Evolutionary conservation across 2,797 vertebrate species (phyloP).

Genomic region (Anabas testudineus): DNA sequence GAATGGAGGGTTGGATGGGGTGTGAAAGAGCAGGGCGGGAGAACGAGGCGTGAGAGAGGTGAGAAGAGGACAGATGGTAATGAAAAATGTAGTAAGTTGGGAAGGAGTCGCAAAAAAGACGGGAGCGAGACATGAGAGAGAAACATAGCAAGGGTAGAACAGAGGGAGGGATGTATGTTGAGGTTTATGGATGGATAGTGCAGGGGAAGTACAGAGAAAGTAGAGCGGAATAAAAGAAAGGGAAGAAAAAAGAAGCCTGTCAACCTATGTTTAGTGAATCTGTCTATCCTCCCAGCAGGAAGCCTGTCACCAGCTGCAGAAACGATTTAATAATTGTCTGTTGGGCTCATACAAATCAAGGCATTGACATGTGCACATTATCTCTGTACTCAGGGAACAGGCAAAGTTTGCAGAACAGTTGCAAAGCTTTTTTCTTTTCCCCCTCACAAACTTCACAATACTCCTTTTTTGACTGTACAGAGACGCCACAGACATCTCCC

Average conservation of each 20-base stretch:
- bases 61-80: conserved; percentile 69
- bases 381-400: conserved; percentile 64
- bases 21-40: conserved; percentile 30
- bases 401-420: conserved; percentile 66
- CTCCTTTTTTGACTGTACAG: conserved; percentile 40
- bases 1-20: conserved; percentile 47
- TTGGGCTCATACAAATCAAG: conserved; percentile 81
- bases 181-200: conserved; percentile 83
- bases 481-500: conserved; percentile 42
- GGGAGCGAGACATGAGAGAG: conserved; percentile 36
- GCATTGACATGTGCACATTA: conserved; percentile 83
- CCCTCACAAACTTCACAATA: conserved; percentile 65
- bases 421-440: conserved; percentile 41
- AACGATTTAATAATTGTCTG: conserved; percentile 84
- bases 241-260: conserved; percentile 83
- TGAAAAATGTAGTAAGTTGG: conserved; percentile 68
- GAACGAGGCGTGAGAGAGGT: conserved; percentile 48
- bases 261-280: conserved; percentile 85
- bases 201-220: conserved; percentile 81
- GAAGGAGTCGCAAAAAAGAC: conserved; percentile 57
- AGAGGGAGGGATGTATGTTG: conserved; percentile 75
- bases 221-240: conserved; percentile 81
- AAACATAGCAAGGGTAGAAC: conserved; percentile 58
- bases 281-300: conserved; percentile 81
- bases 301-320: conserved; percentile 81